These are phyloP conservation scores for Austrofundulus limnaeus DNA, from an alignment of 2,113 vertebrate genomes.

Conservation along the genomic window DNA sequence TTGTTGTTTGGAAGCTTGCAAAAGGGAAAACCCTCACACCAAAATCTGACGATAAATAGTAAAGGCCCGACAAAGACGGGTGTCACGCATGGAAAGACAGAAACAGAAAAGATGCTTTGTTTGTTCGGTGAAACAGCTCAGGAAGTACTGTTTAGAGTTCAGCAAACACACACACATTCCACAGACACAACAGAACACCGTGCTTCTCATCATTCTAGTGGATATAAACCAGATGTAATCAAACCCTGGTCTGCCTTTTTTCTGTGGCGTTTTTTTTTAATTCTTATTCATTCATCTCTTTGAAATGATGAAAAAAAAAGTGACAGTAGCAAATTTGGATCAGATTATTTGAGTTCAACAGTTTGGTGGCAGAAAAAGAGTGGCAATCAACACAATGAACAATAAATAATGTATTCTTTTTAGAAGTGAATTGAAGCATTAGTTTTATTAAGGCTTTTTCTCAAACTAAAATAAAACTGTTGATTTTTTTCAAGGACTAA, in stretches of 20 bases:
- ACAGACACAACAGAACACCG: slow-evolving; percentile 41
- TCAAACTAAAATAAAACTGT: neutral
- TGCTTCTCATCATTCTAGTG: slow-evolving; percentile 39
- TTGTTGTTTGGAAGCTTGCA: slow-evolving; percentile 24
- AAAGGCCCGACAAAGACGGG: slow-evolving; percentile 18
- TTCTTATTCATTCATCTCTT: slow-evolving; percentile 35
- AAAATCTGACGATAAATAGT: slow-evolving; percentile 36
- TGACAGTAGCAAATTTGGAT: slow-evolving; percentile 40
- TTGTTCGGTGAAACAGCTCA: slow-evolving; percentile 16
- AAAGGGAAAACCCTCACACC: slow-evolving; percentile 29
- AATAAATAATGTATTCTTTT: no score
- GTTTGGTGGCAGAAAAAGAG: slow-evolving; percentile 8
- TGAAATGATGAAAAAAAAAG: slow-evolving; percentile 53
- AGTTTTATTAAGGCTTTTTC: slow-evolving; percentile 7
- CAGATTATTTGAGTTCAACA: slow-evolving; percentile 28
- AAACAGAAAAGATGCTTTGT: slow-evolving; percentile 12
- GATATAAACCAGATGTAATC: slow-evolving; percentile 61
- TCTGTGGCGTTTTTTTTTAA: slow-evolving; percentile 1
- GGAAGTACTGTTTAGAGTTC: slow-evolving; percentile 31
- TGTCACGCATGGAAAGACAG: neutral
- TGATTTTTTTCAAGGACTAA: slow-evolving; percentile 1
- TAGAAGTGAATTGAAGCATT: neutral
- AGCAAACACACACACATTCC: slow-evolving; percentile 38
- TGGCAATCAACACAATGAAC: slow-evolving; percentile 1
- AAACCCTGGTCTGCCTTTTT: slow-evolving; percentile 39